Evolutionary conservation across 2,888 invertebrate species (phyloP).

Genomic region (Watsonalla binaria): DNA sequence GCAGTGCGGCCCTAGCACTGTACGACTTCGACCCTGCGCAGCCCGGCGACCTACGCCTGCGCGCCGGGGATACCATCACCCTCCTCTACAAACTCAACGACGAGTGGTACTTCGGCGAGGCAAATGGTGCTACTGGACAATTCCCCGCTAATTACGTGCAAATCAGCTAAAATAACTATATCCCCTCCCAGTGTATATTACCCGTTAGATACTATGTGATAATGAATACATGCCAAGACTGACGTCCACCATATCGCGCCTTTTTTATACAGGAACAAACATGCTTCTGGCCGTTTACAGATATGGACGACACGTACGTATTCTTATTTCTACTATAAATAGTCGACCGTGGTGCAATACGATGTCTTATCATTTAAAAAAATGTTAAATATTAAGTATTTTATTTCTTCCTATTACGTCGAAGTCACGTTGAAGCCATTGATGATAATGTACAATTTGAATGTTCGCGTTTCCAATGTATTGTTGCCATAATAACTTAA

Average conservation of each 20-base stretch:
- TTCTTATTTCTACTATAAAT: slow-evolving; percentile 13
- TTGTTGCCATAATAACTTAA: slow-evolving; percentile 63
- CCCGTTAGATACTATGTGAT: slow-evolving; percentile 20
- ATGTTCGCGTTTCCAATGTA: slow-evolving; percentile 46
- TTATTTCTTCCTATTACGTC: slow-evolving; percentile 13
- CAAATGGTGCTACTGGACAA: slow-evolving; percentile 82
- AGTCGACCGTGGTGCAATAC: slow-evolving; percentile 20
- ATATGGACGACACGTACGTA: slow-evolving; percentile 15
- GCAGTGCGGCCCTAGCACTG: slow-evolving; percentile 60
- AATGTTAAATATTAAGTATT: slow-evolving; percentile 10
- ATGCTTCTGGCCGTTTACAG: slow-evolving; percentile 9
- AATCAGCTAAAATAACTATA: slow-evolving; percentile 43
- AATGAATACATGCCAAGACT: slow-evolving; percentile 28
- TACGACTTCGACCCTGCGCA: slow-evolving; percentile 84
- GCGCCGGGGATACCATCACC: slow-evolving; percentile 69
- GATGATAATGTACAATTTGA: slow-evolving; percentile 51
- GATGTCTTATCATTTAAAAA: slow-evolving; percentile 9
- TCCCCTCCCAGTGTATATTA: slow-evolving; percentile 11
- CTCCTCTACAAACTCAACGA: slow-evolving; percentile 84
- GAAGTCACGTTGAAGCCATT: slow-evolving; percentile 38
- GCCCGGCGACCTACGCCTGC: slow-evolving; percentile 57
- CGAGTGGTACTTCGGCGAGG: slow-evolving; percentile 89
- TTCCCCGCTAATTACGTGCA: slow-evolving; percentile 89
- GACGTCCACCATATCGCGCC: slow-evolving; percentile 30
- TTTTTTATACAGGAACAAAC: slow-evolving; percentile 17